Evolutionary conservation across 2,113 vertebrate species (phyloP).

Genomic region (Aegithalos caudatus): DNA sequence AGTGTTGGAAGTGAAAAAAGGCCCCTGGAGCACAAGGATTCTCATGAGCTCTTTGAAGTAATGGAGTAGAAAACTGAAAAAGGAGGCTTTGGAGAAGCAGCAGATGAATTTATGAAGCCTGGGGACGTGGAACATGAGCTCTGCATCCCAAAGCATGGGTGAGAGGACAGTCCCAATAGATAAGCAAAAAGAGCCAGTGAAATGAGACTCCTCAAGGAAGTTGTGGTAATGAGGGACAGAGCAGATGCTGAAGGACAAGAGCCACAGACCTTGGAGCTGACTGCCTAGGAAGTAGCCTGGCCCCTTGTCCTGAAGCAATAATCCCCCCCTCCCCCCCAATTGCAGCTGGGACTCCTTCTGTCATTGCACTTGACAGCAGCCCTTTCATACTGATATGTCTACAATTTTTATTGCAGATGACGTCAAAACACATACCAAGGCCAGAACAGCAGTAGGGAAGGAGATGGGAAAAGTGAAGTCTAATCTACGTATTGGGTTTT

Average conservation of each 20-base stretch:
- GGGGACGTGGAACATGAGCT: neutral
- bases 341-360: neutral
- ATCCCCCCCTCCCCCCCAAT: neutral
- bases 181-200: neutral
- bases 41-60: neutral
- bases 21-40: neutral
- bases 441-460: neutral
- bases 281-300: neutral
- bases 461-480: neutral
- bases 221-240: neutral
- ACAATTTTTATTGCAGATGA: neutral
- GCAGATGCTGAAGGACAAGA: neutral
- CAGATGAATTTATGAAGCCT: neutral
- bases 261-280: neutral
- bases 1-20: neutral
- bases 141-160: neutral
- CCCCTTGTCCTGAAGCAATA: neutral
- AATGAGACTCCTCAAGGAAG: neutral
- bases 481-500: neutral
- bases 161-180: neutral
- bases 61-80: neutral
- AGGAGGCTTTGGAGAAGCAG: neutral
- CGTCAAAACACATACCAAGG: neutral
- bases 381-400: neutral
- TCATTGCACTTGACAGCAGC: neutral